Evolutionary conservation across 2,113 vertebrate species (phyloP), one percentile per base, ranked within the genome.

Genomic region (Saccopteryx leptura): DNA sequence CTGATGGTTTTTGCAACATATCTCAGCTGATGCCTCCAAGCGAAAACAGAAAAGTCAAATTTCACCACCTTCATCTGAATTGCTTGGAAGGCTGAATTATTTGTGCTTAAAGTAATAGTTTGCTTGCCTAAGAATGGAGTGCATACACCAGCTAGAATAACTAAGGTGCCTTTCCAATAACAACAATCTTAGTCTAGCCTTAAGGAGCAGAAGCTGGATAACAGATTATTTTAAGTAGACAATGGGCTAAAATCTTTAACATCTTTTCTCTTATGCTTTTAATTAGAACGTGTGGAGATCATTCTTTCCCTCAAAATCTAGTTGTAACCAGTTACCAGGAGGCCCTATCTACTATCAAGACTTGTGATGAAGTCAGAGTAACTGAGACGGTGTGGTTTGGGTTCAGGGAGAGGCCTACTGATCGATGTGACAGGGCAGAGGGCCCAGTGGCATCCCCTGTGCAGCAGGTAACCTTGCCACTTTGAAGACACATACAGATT

Each of bases 11-110:
- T 94, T 95, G 14, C 60, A 93, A 82, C 96, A 71, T 56, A 60
- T 23, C 48, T 94, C 24, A 65, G 80, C 68, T 86, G 4, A 78
- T 61, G 50, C 17, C 72, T 96, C 94, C 39, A 84, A 96, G 74
- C 7, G 39, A 89, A 94, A 96, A n/a, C 6, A 90, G 58, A 91
- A 84, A 95, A 91, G 33, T 19, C 5, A 10, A 13, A 95, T 89
- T 60, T 93, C 23, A 83, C 58, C 7, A 48, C 33, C 28, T 91
- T 86, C 68, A 5, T 81, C n/a, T 10, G 71, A 58, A 17, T 71
- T 39, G 8, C 54, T 31, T 5, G 24, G 21, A 74, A 88, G 74
- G 60, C 21, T 14, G 71, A 92, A 88, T 50, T 56, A 61, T 65
- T 83, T 93, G 48, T 23, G 21, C 60, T 88, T 75, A 72, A 95